Conservation (phyloP, 2,797 vertebrate species). For the Amphiprion clarkii region DNA sequence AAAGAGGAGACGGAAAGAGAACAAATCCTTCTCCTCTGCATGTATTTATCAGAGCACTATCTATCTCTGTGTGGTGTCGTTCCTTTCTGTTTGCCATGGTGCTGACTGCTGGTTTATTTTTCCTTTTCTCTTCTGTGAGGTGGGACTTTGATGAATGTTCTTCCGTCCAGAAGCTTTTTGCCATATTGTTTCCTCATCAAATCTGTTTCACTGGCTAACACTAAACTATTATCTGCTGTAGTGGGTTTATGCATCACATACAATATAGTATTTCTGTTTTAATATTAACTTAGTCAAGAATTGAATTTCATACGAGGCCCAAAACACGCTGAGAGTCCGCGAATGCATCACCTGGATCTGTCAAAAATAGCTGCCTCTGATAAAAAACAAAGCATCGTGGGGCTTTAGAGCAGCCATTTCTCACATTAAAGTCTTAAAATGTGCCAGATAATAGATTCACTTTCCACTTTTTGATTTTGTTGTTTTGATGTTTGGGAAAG, state of each 20-base stretch:
- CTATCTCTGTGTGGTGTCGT: slow-evolving; percentile 47
- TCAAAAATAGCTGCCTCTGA: slow-evolving; percentile 6
- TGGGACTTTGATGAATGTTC: slow-evolving; percentile 56
- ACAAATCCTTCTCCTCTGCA: slow-evolving; percentile 67
- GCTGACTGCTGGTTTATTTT: slow-evolving; percentile 39
- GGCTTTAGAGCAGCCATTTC: slow-evolving; percentile 15
- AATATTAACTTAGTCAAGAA: neutral
- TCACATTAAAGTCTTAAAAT: slow-evolving; percentile 19
- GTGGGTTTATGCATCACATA: slow-evolving; percentile 12
- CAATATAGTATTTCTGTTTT: neutral
- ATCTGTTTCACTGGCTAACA: slow-evolving; percentile 43
- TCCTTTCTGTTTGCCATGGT: slow-evolving; percentile 59
- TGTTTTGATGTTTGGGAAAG: slow-evolving; percentile 21
- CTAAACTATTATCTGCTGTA: slow-evolving; percentile 57
- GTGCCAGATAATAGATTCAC: slow-evolving; percentile 54
- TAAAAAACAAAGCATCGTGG: slow-evolving; percentile 56
- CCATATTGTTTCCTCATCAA: slow-evolving; percentile 45
- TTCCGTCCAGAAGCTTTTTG: slow-evolving; percentile 35
- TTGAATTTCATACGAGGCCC: neutral
- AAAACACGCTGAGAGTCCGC: neutral
- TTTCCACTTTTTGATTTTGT: slow-evolving; percentile 26
- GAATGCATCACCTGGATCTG: slow-evolving; percentile 1
- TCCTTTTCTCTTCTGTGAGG: slow-evolving; percentile 36
- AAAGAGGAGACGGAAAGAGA: slow-evolving; percentile 18
- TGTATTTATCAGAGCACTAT: slow-evolving; percentile 73